phyloP scores from a whole-genome alignment of 2,797 vertebrate genomes.

The Alfaro cultratus region DNA sequence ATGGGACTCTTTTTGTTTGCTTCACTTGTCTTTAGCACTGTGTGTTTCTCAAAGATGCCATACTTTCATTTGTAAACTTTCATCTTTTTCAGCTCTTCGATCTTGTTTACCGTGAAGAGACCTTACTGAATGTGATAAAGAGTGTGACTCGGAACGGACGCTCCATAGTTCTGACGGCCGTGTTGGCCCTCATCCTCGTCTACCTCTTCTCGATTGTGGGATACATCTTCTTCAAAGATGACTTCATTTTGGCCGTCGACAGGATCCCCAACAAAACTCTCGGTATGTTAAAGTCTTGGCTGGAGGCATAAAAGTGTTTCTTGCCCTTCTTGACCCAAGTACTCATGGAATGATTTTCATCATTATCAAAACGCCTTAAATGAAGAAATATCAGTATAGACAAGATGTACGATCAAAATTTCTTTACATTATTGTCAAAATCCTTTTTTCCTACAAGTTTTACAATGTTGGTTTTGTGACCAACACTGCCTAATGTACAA shows the following conservation, averaged over 20 bases:
- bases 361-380: neutral
- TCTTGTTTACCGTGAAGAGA: constrained; percentile 96
- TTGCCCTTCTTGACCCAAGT: constrained; percentile 8
- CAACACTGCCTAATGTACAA: neutral
- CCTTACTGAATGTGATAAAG: constrained; percentile 97
- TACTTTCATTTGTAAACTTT: constrained; percentile 19
- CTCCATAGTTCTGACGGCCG: constrained; percentile 96
- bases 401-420: neutral
- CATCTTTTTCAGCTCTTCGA: constrained; percentile 89
- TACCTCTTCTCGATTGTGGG: constrained; percentile 99
- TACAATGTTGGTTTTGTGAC: neutral
- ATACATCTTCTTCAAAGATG: constrained; percentile 98
- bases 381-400: neutral
- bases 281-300: constrained; percentile 55
- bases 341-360: neutral
- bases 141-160: constrained; percentile 98
- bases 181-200: constrained; percentile 96
- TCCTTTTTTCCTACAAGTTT: neutral
- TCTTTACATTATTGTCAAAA: neutral
- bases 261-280: constrained; percentile 93
- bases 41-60: neutral
- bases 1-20: too few relatives aligned
- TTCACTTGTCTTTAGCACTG: too few relatives aligned
- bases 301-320: neutral
- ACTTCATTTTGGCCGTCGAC: constrained; percentile 96